phyloP scores from a whole-genome alignment of 1,140 invertebrate species.

The Euwallacea fornicatus region DNA sequence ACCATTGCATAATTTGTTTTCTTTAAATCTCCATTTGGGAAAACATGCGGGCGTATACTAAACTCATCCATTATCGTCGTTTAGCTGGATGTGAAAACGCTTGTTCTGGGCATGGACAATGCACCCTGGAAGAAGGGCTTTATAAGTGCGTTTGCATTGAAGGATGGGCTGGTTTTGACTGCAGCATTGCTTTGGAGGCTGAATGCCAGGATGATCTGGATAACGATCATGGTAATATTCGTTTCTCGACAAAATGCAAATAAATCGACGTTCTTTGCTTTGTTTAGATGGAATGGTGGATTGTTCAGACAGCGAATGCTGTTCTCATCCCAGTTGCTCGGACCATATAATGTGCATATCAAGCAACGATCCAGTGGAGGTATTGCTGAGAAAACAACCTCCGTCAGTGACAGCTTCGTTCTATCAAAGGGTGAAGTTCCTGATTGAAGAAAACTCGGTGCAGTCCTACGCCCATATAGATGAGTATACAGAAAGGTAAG shows the following conservation, averaged over 20 bases:
- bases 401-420: conserved; percentile 95
- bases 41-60: too few species aligned
- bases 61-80: conserved; percentile 13
- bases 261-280: not conserved
- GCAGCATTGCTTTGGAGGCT: conserved; percentile 87
- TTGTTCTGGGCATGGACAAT: conserved; percentile 89
- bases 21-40: conserved; percentile 4
- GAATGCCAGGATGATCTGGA: conserved; percentile 92
- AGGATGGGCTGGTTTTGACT: conserved; percentile 90
- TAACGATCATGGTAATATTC: conserved; percentile 86
- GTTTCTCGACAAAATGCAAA: conserved; percentile 38
- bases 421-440: conserved; percentile 96
- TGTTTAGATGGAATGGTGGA: conserved; percentile 91
- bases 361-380: conserved; percentile 93
- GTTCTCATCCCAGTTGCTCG: conserved; percentile 76
- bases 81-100: conserved; percentile 93
- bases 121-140: conserved; percentile 79
- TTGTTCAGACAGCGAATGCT: conserved; percentile 97
- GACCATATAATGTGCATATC: conserved; percentile 92
- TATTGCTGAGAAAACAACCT: conserved; percentile 91
- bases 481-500: conserved; percentile 98
- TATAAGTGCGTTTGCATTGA: conserved; percentile 89
- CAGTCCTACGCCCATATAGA: conserved; percentile 97
- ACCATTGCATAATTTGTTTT: conserved; percentile 17
- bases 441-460: conserved; percentile 97